Conservation (phyloP, 2,113 vertebrate genomes). For the Tragelaphus strepsiceros region DNA sequence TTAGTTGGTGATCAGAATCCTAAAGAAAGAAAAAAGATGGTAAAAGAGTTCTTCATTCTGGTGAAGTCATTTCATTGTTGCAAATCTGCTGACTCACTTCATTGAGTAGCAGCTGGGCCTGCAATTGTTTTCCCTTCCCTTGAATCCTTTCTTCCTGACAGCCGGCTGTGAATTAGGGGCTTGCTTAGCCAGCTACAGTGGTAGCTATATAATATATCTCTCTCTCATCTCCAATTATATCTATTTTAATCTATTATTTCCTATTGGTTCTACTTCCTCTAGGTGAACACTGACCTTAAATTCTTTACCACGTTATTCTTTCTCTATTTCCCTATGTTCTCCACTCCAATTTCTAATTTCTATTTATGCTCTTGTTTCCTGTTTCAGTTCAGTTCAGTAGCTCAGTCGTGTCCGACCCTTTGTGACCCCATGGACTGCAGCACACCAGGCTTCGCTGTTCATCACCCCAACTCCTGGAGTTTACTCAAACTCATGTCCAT, state of each 20-base stretch:
- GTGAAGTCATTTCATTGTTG: neutral
- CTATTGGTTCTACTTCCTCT: neutral
- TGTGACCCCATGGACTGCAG: neutral
- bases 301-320: neutral
- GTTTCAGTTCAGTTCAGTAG: neutral
- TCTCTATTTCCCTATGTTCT: neutral
- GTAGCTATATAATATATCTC: neutral
- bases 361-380: neutral
- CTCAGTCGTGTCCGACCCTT: accelerated
- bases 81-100: neutral
- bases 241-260: neutral
- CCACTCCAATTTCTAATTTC: neutral
- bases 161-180: neutral
- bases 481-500: neutral
- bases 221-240: neutral
- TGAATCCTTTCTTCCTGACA: neutral
- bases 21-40: neutral
- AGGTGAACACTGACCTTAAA: neutral
- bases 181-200: neutral
- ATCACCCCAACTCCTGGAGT: neutral
- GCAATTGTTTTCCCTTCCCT: neutral
- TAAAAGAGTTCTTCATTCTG: neutral
- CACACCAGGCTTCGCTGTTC: neutral
- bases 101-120: neutral
- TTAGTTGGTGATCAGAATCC: neutral